These are phyloP conservation scores for Fratercula arctica DNA, from an alignment of 2,797 vertebrate genomes.

Conservation along the genomic window DNA sequence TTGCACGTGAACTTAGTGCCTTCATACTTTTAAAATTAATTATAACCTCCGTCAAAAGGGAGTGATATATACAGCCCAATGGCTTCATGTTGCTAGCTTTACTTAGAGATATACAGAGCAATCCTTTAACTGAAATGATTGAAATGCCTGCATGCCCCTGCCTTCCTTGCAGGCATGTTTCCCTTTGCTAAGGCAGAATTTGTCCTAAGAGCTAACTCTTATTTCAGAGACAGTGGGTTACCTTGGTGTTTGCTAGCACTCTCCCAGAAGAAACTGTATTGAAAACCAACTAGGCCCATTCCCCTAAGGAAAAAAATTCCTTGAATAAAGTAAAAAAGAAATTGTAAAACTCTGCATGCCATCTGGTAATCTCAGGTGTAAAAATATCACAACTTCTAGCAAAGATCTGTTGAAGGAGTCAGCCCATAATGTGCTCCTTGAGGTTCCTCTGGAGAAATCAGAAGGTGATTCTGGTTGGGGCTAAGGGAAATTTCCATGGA, in stretches of 20 bases:
- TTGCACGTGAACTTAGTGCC: not conserved
- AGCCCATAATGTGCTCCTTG: not conserved
- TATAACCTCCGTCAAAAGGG: not conserved
- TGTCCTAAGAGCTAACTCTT: not conserved
- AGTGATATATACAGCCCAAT: not conserved
- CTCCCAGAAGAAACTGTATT: not conserved
- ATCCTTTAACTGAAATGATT: not conserved
- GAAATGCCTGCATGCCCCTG: not conserved
- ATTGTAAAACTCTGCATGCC: not conserved
- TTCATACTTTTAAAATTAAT: not conserved
- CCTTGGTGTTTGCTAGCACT: not conserved
- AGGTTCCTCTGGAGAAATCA: not conserved
- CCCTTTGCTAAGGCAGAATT: not conserved
- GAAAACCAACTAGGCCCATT: fast-evolving
- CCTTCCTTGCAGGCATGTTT: not conserved
- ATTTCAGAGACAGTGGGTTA: not conserved
- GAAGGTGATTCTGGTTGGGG: not conserved
- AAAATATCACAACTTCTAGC: not conserved
- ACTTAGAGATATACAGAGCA: not conserved
- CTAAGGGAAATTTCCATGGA: not conserved
- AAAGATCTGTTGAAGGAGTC: not conserved
- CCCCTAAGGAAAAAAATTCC: not conserved
- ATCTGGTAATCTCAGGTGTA: not conserved
- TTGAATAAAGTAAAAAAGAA: not conserved
- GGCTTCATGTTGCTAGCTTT: not conserved